Evolutionary conservation across 2,113 vertebrate genomes (phyloP), one percentile per base, ranked within the genome.

Genomic region (Ophiodon elongatus): DNA sequence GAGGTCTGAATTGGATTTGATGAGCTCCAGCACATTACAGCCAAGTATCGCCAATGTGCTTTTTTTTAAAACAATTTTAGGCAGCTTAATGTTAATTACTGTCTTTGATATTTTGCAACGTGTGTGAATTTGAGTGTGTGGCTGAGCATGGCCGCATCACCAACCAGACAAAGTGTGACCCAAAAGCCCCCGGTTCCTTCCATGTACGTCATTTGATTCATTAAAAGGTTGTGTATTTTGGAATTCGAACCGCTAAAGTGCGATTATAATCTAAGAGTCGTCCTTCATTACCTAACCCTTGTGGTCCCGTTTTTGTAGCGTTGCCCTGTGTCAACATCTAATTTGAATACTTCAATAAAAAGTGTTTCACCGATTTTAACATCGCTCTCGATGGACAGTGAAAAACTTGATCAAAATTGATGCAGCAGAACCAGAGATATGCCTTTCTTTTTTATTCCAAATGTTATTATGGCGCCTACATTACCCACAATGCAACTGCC

Each of bases 11-110:
- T 39, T 68, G 27, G 52, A 27, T 14, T 63, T 52, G 19, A 37
- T 65, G 14, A 64, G 25, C 43, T 15, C 56, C 6, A 45, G 25
- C 47, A 45, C 35, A 31, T 19, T 21, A 8, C 23, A 25, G 54
- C 65, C 54, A 14, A 62, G 80, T 31, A 25, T 8, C 3, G 0
- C 27, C 43, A 23, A 64, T 63, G 43, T 60, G 68, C 52, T 56
- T 25, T 50, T 17, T 21, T 50, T 79, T 31, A 11, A n/a, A n/a
- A n/a, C n/a, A n/a, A n/a, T 62, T 66, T 43, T 73, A 56, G 75
- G 62, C 52, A 66, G 67, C 74, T 72, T 65, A 4, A 43, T 73
- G 50, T 67, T 65, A 2, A 50, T 37, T 41, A 54, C 19, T 57
- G n/a, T 37, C 13, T 47, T 66, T 73, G 11, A 19, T 41, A 39